These are phyloP conservation scores for Heterohyrax brucei DNA, from an alignment of 2,797 vertebrate species.

Conservation along the genomic window DNA sequence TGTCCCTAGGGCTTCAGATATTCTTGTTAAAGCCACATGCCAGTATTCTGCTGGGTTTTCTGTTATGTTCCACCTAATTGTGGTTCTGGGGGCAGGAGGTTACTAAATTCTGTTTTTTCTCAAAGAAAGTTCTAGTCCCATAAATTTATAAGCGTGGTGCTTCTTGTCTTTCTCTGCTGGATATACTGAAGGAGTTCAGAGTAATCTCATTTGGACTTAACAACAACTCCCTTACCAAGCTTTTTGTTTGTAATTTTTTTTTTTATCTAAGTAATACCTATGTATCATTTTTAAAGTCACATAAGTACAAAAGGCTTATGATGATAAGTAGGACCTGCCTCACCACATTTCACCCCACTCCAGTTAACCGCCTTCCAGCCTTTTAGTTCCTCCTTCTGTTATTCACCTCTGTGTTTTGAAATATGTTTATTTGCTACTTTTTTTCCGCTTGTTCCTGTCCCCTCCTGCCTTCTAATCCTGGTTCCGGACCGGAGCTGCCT, in stretches of 20 bases:
- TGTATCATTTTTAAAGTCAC: neutral
- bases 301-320: neutral
- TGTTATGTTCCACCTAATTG: neutral
- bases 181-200: neutral
- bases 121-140: neutral
- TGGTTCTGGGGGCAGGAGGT: neutral
- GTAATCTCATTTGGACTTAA: neutral
- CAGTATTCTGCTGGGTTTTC: neutral
- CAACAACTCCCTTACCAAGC: neutral
- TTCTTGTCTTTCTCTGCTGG: neutral
- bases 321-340: neutral
- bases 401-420: neutral
- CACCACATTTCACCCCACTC: fast-evolving
- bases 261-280: neutral
- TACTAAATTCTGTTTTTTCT: slow-evolving; percentile 25
- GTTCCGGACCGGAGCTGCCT: too few species aligned
- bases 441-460: too few species aligned
- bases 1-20: neutral
- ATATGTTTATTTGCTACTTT: neutral
- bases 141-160: neutral
- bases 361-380: fast-evolving
- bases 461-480: too few species aligned
- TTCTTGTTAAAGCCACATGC: neutral
- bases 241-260: neutral
- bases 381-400: neutral